Evolutionary conservation across 2,113 vertebrate genomes (phyloP).

Genomic region (Brienomyrus brachyistius): DNA sequence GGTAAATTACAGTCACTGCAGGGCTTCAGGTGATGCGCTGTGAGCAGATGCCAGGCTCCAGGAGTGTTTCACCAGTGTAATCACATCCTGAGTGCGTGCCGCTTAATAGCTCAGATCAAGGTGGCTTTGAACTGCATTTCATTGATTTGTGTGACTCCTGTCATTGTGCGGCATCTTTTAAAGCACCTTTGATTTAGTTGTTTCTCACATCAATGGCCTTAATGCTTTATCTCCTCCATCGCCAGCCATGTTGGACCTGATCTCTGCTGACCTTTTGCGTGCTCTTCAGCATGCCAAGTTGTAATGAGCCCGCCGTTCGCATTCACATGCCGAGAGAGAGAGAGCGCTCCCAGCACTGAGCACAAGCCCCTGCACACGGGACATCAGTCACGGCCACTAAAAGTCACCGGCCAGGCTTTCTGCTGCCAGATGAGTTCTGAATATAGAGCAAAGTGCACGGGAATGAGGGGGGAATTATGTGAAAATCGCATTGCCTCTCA

Average conservation of each 20-base stretch:
- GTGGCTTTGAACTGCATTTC: neutral
- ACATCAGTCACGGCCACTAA: neutral
- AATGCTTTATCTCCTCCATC: neutral
- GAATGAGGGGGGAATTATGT: neutral
- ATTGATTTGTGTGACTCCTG: neutral
- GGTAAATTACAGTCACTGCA: neutral
- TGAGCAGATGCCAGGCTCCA: neutral
- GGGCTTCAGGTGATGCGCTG: neutral
- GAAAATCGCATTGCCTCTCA: neutral
- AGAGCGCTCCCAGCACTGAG: neutral
- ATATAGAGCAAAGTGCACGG: neutral
- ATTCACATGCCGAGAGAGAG: neutral
- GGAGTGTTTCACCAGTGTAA: neutral
- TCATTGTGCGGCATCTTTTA: neutral
- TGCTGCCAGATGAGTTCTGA: neutral
- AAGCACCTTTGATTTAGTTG: neutral
- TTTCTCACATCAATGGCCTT: neutral
- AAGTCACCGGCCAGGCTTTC: neutral
- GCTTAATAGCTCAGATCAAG: constrained; percentile 1
- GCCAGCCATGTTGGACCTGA: neutral
- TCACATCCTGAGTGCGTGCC: neutral
- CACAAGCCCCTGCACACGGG: neutral
- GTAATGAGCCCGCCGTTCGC: neutral
- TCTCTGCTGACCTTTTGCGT: neutral
- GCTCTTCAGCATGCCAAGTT: neutral